phyloP scores from a whole-genome alignment of 2,888 invertebrate genomes.

The Drosophila dives region DNA sequence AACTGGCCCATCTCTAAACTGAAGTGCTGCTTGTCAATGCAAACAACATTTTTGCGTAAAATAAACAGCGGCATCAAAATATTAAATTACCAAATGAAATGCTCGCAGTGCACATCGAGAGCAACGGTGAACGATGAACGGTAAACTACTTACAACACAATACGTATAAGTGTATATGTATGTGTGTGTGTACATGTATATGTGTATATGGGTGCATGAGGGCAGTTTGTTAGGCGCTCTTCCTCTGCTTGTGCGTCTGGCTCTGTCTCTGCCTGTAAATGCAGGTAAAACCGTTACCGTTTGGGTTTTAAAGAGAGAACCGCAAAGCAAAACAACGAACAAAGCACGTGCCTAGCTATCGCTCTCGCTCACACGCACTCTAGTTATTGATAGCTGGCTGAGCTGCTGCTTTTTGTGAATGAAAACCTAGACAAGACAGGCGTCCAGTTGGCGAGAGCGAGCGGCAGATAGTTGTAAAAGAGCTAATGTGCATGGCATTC shows the following conservation, averaged over 20 bases:
- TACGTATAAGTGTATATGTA: background rate
- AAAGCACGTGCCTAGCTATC: slow-evolving; percentile 39
- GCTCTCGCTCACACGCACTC: slow-evolving; percentile 5
- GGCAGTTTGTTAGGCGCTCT: slow-evolving; percentile 49
- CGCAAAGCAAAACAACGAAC: slow-evolving; percentile 46
- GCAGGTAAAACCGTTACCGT: slow-evolving; percentile 65
- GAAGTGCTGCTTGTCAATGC: slow-evolving; percentile 49
- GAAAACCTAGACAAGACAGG: slow-evolving; percentile 24
- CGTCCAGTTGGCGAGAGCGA: background rate
- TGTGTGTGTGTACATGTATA: background rate
- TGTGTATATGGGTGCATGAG: slow-evolving; percentile 42
- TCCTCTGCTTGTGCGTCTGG: background rate
- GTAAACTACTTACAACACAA: slow-evolving; percentile 56
- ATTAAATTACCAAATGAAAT: slow-evolving; percentile 72
- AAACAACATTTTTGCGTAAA: slow-evolving; percentile 73
- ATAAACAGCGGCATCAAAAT: slow-evolving; percentile 73
- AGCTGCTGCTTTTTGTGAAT: slow-evolving; percentile 47
- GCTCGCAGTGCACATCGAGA: slow-evolving; percentile 49
- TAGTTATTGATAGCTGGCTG: background rate
- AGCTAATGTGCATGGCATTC: slow-evolving; percentile 58
- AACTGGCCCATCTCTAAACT: slow-evolving; percentile 34
- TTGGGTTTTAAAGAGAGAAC: slow-evolving; percentile 32
- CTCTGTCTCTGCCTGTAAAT: background rate
- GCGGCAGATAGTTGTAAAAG: slow-evolving; percentile 12
- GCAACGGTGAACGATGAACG: slow-evolving; percentile 63